Conservation (phyloP, 2,113 vertebrate genomes). For the Willisornis vidua region DNA sequence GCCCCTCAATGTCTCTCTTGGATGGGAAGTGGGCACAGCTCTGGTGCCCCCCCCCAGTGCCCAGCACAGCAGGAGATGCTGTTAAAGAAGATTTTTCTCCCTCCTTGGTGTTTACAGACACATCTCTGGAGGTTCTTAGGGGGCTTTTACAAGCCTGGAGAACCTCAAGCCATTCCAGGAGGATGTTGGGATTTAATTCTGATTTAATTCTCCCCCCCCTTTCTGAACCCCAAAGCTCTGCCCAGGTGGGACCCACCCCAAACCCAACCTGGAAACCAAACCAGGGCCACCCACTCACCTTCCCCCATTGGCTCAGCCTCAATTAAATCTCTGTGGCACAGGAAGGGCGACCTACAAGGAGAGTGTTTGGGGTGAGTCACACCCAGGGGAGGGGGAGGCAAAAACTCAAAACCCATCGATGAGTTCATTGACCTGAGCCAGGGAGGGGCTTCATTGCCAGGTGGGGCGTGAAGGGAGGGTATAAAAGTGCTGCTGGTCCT, state of each 20-base stretch:
- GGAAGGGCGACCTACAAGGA: background rate
- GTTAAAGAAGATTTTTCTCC: background rate
- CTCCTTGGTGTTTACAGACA: accelerated
- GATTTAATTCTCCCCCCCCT: background rate
- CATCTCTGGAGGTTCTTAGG: background rate
- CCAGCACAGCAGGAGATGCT: background rate
- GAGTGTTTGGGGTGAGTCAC: slow-evolving; percentile 13
- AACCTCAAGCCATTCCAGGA: background rate
- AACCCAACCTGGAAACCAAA: background rate
- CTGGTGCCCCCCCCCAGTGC: accelerated
- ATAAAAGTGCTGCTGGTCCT: background rate
- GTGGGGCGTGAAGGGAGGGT: background rate
- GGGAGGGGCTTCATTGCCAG: background rate
- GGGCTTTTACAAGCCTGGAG: background rate
- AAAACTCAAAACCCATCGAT: accelerated
- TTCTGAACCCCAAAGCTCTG: background rate
- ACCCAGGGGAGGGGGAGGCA: background rate
- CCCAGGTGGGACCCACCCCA: background rate
- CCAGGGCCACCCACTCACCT: background rate
- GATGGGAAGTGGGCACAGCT: accelerated
- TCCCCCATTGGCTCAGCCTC: background rate
- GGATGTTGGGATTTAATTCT: background rate
- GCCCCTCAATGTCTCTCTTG: background rate
- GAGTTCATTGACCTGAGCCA: background rate
- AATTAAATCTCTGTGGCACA: slow-evolving; percentile 19